These are phyloP conservation scores for Amitus sp. DNA, from an alignment of 2,888 invertebrate species.

Conservation along the genomic window DNA sequence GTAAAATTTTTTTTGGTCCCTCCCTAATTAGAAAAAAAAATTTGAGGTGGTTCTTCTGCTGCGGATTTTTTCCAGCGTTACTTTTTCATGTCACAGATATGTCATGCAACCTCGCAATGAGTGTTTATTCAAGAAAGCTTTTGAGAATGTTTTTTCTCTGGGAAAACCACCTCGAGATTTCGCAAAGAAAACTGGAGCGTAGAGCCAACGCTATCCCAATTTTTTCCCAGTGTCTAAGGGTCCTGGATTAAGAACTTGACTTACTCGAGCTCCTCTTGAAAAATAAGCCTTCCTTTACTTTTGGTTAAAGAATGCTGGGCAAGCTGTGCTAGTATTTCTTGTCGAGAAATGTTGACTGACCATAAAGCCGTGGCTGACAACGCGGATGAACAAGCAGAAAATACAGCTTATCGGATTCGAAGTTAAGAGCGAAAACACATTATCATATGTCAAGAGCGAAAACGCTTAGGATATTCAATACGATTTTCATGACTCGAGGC, in stretches of 20 bases:
- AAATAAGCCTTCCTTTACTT: slow-evolving; percentile 22
- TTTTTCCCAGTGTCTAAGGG: slow-evolving; percentile 24
- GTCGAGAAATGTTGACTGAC: slow-evolving; percentile 5
- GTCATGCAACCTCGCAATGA: slow-evolving; percentile 1
- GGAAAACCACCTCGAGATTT: slow-evolving; percentile 27
- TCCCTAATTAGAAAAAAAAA: neutral
- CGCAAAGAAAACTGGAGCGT: slow-evolving; percentile 34
- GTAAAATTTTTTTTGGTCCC: neutral
- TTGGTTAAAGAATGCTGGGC: slow-evolving; percentile 16
- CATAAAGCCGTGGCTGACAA: slow-evolving; percentile 9
- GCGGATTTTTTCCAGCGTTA: no score
- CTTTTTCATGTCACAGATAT: slow-evolving; percentile 8
- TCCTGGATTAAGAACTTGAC: slow-evolving; percentile 26
- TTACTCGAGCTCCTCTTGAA: slow-evolving; percentile 28
- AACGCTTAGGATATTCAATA: no score
- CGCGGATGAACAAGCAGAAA: neutral
- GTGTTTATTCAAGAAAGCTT: slow-evolving; percentile 16
- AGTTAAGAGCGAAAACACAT: no score
- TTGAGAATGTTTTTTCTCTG: slow-evolving; percentile 14
- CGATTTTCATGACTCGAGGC: no score
- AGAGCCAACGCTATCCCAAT: slow-evolving; percentile 18
- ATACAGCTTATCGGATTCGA: neutral
- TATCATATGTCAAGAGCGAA: no score
- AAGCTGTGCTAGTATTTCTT: neutral
- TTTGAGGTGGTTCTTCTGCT: neutral